A percentile compares a stretch with the other conserved stretches of the same genome.
phyloP scores from a whole-genome alignment of 1,140 invertebrate genomes.

The Heliconius himera region DNA sequence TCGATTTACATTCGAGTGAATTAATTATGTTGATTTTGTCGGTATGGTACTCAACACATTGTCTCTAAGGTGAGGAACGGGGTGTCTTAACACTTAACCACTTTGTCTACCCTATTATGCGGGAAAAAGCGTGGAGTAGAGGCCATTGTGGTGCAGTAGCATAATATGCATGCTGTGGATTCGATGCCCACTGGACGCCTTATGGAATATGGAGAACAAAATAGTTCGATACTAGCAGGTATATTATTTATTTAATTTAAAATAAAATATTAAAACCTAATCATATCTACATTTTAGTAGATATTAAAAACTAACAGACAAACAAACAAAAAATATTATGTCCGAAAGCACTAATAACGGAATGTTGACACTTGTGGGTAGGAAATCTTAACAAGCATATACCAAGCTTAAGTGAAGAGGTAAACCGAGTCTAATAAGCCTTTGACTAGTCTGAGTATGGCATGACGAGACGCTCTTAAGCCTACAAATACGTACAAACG shows the following conservation, averaged over 20 bases:
- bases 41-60: no score
- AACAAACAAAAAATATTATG: neutral
- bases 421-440: conserved; percentile 12
- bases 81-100: no score
- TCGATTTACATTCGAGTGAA: no score
- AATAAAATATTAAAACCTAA: neutral
- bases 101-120: no score
- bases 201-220: no score
- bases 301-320: neutral
- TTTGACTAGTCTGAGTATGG: conserved; percentile 4
- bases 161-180: no score
- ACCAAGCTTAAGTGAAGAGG: conserved; percentile 9
- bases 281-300: neutral
- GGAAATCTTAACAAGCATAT: conserved; percentile 1
- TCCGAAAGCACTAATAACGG: neutral
- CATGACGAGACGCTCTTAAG: neutral
- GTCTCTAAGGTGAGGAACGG: no score
- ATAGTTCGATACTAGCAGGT: no score
- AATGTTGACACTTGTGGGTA: neutral
- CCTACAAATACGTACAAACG: neutral
- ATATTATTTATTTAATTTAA: neutral
- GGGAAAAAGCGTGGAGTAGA: no score
- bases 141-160: no score
- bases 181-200: no score
- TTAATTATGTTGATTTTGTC: no score